Evolutionary conservation across 2,888 invertebrate genomes (phyloP).

Genomic region (Morinoia aosen): DNA sequence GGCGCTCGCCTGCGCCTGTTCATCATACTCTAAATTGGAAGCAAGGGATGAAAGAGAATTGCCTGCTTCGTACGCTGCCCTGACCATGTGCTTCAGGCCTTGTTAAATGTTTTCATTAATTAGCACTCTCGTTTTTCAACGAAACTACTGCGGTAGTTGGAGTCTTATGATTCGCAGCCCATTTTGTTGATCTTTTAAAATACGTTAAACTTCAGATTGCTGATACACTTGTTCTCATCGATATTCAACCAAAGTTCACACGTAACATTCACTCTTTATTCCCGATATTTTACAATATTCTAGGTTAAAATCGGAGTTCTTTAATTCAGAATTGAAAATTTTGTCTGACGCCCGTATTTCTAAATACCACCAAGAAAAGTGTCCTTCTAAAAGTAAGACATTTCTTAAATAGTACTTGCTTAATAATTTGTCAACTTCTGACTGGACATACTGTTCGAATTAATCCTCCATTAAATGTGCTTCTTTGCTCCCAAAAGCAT

Average conservation of each 20-base stretch:
- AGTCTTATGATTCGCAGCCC: neutral
- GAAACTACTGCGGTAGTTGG: neutral
- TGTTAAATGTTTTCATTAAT: neutral
- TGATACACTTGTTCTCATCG: neutral
- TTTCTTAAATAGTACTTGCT: no score
- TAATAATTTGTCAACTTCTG: no score
- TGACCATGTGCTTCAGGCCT: neutral
- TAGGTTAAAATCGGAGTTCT: neutral
- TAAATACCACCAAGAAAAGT: no score
- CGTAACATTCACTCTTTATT: neutral
- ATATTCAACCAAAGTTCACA: neutral
- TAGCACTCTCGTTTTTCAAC: neutral
- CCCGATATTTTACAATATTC: neutral
- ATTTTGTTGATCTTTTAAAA: neutral
- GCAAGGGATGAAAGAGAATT: neutral
- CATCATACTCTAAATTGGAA: neutral
- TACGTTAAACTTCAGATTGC: no score
- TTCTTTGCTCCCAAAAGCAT: neutral
- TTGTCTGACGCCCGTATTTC: neutral
- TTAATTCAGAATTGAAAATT: neutral
- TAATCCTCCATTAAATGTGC: no score
- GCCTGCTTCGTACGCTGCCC: neutral
- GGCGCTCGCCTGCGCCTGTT: neutral
- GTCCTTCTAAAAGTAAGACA: no score
- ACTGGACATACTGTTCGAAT: no score